Base-by-base conservation (phyloP, 2,113 vertebrate genomes). In the Dendropsophus ebraccatus region DNA sequence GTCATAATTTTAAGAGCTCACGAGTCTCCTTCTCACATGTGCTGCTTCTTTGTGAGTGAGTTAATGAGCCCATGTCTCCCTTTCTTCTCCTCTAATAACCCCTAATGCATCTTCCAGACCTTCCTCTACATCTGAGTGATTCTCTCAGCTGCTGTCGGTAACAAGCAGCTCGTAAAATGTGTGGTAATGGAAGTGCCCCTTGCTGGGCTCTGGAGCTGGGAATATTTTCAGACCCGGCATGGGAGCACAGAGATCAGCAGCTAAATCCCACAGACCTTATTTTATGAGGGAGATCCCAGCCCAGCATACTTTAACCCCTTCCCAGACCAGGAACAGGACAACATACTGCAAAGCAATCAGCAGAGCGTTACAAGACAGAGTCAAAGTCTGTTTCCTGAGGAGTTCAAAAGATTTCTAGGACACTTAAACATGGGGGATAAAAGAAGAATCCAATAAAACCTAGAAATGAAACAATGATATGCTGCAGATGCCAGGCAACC, bases 41-140 rank as follows among this genome's bases (percentile, higher is more conserved):
- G 56, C 78, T 16, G 21, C 56, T 62, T 65, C 78, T 84, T 74
- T 75, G 72, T 74, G 70, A 73, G 76, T 56, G 75, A 45, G 84
- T 80, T 86, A 86, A 86, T 58, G 76, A 73, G 76, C 49, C 50
- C 3, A n/a, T 60, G 62, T 54, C 84, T 77, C 23, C 35, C 76
- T 80, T 67, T 77, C 60, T 50, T 77, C 84, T 70, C 49, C 49
- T 77, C 74, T 80, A 58, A 70, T 86, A 86, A 58, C 65, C 32
- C 70, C 49, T 86, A 86, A 86, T 86, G 84, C 35, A 80, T 86
- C 76, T 86, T 80, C 84, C 84, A 86, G 84, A 86, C 65, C 62
- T 35, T 86, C 35, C 65, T 81, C 76, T 45, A n/a, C 35, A 45
- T 75, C 69, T 83, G 49, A 83, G 30, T 58, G 30, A 73, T 73